phyloP scores from a whole-genome alignment of 1,140 invertebrate genomes.

The Wiebesia pumilae region DNA sequence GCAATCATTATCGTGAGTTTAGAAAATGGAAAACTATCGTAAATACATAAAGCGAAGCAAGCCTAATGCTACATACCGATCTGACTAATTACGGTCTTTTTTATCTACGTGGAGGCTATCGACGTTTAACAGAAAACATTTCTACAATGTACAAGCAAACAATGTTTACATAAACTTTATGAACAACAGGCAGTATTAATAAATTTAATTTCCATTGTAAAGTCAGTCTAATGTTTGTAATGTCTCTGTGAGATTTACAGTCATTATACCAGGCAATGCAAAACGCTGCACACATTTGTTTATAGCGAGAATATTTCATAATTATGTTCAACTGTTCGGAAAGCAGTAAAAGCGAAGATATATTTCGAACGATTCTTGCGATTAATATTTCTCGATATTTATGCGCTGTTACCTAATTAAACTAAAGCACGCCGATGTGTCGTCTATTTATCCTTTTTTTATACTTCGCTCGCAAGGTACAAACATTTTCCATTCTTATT shows the following conservation, averaged over 20 bases:
- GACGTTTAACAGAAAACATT: neutral
- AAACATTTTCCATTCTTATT: neutral
- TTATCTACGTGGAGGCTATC: neutral
- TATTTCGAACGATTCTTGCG: neutral
- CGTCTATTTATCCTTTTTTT: neutral
- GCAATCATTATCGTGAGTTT: too few relatives aligned
- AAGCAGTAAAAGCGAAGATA: neutral
- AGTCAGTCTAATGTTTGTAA: too few relatives aligned
- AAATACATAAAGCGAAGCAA: neutral
- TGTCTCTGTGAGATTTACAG: neutral
- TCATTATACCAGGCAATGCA: neutral
- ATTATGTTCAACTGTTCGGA: neutral
- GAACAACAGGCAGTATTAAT: neutral
- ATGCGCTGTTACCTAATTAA: neutral
- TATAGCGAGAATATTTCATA: neutral
- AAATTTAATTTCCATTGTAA: slow-evolving; percentile 18
- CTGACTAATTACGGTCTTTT: neutral
- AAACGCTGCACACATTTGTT: neutral
- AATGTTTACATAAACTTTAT: neutral
- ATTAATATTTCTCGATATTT: neutral
- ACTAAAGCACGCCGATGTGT: neutral
- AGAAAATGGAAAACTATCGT: neutral
- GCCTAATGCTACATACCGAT: neutral
- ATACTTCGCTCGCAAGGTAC: neutral
- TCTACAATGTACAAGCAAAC: neutral